Conservation (phyloP, 2,797 vertebrate species). For the Cacajao melanocephalus region DNA sequence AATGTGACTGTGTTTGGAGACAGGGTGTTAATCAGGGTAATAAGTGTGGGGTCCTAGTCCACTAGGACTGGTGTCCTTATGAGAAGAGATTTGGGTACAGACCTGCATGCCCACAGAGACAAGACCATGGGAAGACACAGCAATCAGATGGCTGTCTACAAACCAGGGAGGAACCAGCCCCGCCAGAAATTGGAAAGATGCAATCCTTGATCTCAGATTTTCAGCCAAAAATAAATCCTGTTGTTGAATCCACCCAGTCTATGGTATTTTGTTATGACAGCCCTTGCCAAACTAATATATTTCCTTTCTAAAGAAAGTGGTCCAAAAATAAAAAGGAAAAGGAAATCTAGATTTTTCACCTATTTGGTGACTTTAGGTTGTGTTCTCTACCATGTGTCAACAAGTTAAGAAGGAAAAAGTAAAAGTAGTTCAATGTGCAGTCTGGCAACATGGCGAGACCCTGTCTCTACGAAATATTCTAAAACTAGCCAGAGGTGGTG, state of each 20-base stretch:
- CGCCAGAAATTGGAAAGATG: background rate
- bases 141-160: background rate
- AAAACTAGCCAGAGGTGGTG: background rate
- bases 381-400: background rate
- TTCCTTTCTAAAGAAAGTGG: background rate
- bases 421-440: background rate
- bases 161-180: background rate
- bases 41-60: background rate
- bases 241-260: background rate
- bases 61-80: background rate
- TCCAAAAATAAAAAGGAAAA: background rate
- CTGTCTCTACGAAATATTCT: background rate
- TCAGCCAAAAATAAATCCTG: background rate
- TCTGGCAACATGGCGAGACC: background rate
- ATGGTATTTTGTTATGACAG: background rate
- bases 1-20: background rate
- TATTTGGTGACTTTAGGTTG: background rate
- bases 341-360: background rate
- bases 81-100: background rate
- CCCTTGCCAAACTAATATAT: background rate
- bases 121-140: background rate
- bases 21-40: no score
- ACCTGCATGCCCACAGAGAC: background rate
- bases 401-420: background rate
- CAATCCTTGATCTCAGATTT: background rate